Conservation (phyloP, 2,113 vertebrate species). For the Agelaius phoeniceus region DNA sequence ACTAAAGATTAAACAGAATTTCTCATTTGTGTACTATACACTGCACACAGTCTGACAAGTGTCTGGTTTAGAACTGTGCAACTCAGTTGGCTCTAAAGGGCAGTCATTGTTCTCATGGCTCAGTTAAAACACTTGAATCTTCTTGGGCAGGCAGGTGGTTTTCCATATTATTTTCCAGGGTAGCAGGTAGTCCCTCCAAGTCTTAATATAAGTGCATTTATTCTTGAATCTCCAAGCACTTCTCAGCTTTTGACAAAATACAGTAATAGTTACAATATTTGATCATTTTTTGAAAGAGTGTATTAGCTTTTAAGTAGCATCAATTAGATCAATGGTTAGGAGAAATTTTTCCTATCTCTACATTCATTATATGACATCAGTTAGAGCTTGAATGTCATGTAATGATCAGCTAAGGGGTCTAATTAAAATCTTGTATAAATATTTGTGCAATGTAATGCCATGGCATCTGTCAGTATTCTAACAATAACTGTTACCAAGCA, state of each 20-base stretch:
- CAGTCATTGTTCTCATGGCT: neutral
- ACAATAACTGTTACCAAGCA: neutral
- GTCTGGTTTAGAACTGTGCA: neutral
- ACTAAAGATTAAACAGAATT: neutral
- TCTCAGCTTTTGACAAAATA: constrained; percentile 1
- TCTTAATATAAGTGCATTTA: neutral
- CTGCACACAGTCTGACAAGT: neutral
- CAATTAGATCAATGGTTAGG: neutral
- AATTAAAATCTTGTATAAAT: neutral
- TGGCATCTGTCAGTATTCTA: neutral
- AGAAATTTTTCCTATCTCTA: neutral
- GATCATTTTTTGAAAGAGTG: neutral
- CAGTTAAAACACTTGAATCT: neutral
- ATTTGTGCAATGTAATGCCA: neutral
- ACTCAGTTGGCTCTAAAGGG: neutral
- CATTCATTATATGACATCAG: neutral
- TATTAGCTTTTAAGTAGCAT: neutral
- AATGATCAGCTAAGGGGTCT: neutral
- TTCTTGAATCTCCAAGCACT: neutral
- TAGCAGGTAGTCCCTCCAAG: neutral
- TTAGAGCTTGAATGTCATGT: neutral
- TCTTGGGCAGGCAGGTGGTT: neutral
- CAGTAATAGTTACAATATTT: neutral
- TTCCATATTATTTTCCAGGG: neutral
- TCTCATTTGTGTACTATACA: neutral